A percentile compares a stretch with the other conserved stretches of the same genome.
Evolutionary conservation across 1,140 invertebrate genomes (phyloP).

Genomic region (Oryzaephilus surinamensis): DNA sequence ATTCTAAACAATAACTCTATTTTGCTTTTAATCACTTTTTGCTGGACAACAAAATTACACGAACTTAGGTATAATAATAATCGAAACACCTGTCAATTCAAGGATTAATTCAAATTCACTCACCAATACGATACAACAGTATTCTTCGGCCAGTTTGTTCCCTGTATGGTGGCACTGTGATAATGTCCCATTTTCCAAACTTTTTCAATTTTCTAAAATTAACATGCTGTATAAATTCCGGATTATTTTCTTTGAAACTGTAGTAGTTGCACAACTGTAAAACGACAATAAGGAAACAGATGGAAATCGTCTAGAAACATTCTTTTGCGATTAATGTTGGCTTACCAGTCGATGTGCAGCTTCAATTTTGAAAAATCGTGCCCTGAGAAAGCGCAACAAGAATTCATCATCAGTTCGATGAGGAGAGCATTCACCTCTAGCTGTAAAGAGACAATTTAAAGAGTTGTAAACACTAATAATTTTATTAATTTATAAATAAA

Average conservation of each 20-base stretch:
- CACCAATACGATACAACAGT: conserved; percentile 54
- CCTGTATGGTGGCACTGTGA: conserved; percentile 61
- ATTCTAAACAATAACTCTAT: too few relatives aligned
- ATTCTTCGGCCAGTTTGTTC: conserved; percentile 58
- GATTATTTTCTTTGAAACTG: conserved; percentile 62
- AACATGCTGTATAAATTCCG: conserved; percentile 53
- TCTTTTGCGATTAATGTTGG: conserved; percentile 8
- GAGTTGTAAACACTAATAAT: not conserved
- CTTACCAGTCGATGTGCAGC: conserved; percentile 70
- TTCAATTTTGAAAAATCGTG: conserved; percentile 68
- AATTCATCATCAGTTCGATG: conserved; percentile 73
- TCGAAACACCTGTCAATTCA: too few relatives aligned
- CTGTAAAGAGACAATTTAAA: conserved; percentile 38
- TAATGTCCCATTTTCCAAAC: conserved; percentile 58
- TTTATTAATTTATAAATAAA: too few relatives aligned
- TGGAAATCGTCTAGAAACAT: not conserved
- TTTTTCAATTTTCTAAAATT: conserved; percentile 50
- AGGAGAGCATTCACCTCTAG: conserved; percentile 59
- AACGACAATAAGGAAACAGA: not conserved
- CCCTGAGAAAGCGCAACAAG: conserved; percentile 70
- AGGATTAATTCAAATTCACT: too few relatives aligned
- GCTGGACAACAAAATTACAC: too few relatives aligned
- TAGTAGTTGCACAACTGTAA: conserved; percentile 64
- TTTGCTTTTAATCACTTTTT: too few relatives aligned
- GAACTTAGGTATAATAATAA: too few relatives aligned